These are phyloP conservation scores for Rhabdomys pumilio DNA, from an alignment of 2,797 vertebrate genomes.

Conservation along the genomic window DNA sequence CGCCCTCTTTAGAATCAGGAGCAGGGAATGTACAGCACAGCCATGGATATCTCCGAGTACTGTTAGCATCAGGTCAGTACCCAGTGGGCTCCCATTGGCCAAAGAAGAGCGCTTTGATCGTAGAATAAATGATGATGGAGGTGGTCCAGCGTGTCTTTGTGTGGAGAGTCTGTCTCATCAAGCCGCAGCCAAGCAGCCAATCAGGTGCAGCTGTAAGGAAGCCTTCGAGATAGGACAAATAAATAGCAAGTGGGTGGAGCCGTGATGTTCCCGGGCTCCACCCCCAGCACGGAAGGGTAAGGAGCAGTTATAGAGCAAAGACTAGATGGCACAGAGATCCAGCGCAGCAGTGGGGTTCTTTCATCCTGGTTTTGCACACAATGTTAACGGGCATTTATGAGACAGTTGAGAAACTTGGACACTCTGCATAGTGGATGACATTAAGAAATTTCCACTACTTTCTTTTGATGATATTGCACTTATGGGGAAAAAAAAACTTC, in stretches of 20 bases:
- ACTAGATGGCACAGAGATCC: neutral
- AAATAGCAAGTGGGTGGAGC: neutral
- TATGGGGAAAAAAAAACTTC: neutral
- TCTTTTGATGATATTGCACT: neutral
- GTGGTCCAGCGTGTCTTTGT: neutral
- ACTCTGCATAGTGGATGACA: neutral
- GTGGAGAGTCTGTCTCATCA: neutral
- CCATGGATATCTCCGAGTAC: neutral
- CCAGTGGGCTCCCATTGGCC: neutral
- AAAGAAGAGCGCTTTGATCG: neutral
- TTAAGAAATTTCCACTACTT: neutral
- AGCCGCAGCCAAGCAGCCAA: neutral
- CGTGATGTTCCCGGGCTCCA: neutral
- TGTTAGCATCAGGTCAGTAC: slow-evolving; percentile 1
- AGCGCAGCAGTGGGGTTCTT: neutral
- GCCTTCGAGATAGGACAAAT: slow-evolving; percentile 5
- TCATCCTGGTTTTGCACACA: neutral
- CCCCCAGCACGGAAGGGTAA: neutral
- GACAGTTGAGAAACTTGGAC: neutral
- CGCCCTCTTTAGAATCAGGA: neutral
- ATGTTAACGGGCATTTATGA: neutral
- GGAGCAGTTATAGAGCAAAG: neutral
- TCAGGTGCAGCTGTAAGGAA: neutral
- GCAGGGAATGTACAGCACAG: neutral
- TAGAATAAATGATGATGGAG: neutral